Evolutionary conservation across 2,113 vertebrate genomes (phyloP).

Genomic region (Charadrius vociferus): DNA sequence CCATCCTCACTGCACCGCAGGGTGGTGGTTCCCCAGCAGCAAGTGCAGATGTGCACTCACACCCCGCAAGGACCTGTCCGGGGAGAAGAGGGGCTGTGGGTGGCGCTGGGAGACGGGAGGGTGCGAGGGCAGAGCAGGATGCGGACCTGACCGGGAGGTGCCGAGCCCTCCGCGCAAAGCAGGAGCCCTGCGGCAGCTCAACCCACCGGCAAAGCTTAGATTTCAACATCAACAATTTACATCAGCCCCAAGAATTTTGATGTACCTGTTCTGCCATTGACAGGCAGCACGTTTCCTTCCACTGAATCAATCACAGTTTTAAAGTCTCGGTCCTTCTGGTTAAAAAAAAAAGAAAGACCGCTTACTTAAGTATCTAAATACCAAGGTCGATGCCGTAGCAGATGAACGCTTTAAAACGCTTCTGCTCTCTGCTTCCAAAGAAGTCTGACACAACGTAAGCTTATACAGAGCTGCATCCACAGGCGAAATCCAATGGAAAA

Average conservation of each 20-base stretch:
- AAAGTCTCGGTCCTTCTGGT: not conserved
- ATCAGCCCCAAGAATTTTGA: not conserved
- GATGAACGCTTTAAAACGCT: not conserved
- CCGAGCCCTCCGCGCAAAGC: not conserved
- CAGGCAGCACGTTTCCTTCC: not conserved
- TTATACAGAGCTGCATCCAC: not conserved
- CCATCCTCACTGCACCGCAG: fast-evolving
- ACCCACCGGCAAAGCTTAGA: not conserved
- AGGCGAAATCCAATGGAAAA: not conserved
- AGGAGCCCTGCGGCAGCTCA: not conserved
- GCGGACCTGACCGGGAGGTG: fast-evolving
- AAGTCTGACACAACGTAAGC: not conserved
- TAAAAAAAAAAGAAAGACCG: not conserved
- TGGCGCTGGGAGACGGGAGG: fast-evolving
- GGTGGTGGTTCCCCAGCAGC: not conserved
- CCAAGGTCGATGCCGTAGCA: not conserved
- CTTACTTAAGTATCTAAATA: not conserved
- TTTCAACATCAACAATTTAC: too few species aligned
- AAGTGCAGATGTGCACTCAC: not conserved
- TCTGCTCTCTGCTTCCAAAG: not conserved
- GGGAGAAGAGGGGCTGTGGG: not conserved
- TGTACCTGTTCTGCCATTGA: not conserved
- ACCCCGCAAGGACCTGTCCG: fast-evolving
- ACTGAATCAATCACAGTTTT: not conserved
- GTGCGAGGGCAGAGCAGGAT: not conserved